These are phyloP conservation scores for Bucco capensis DNA, from an alignment of 2,113 vertebrate species.

Conservation along the genomic window DNA sequence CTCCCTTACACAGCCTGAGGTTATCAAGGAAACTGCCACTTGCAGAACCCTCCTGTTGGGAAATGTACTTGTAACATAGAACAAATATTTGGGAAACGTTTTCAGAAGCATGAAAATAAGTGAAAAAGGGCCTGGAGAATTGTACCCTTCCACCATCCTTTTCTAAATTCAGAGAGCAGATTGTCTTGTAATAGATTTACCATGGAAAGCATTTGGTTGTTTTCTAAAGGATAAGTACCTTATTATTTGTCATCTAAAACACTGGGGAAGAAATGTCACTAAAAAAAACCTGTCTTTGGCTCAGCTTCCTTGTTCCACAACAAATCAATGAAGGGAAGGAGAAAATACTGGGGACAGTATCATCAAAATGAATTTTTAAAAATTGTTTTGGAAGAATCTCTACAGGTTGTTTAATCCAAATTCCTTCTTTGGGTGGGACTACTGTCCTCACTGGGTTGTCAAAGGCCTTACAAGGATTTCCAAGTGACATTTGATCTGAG, in stretches of 20 bases:
- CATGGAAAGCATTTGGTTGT: neutral
- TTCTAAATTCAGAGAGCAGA: neutral
- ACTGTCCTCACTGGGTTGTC: no score
- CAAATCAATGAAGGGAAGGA: neutral
- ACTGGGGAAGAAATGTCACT: neutral
- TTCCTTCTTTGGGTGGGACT: neutral
- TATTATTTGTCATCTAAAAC: neutral
- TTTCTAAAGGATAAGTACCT: neutral
- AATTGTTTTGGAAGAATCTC: fast-evolving
- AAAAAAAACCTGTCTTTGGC: neutral
- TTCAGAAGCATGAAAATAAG: neutral
- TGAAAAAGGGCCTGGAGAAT: neutral
- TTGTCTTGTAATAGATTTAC: neutral
- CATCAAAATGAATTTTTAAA: neutral
- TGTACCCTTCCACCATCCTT: neutral
- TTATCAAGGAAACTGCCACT: neutral
- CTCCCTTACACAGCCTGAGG: neutral
- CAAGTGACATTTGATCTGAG: no score
- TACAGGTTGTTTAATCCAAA: neutral
- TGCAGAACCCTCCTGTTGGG: neutral
- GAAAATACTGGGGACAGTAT: neutral
- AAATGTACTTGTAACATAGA: neutral
- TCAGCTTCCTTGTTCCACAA: neutral
- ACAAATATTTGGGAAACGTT: neutral
- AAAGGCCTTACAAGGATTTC: no score